These are phyloP conservation scores for Callyntrura sp. DNA, from an alignment of 2,888 invertebrate genomes.

Conservation along the genomic window DNA sequence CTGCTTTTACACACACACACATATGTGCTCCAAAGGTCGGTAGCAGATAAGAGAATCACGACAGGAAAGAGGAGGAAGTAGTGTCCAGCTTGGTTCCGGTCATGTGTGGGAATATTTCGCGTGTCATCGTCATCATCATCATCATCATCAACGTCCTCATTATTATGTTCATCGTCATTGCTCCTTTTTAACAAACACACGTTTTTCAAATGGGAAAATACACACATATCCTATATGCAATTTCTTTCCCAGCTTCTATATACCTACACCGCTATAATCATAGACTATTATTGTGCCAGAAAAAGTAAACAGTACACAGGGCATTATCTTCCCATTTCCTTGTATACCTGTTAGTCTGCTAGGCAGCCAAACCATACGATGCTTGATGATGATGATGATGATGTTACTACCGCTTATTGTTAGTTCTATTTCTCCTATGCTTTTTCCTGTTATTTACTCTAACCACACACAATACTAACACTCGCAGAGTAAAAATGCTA, in stretches of 20 bases:
- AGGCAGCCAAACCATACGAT: background rate
- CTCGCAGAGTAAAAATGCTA: constrained; percentile 17
- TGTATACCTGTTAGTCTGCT: background rate
- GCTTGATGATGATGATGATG: too few relatives aligned
- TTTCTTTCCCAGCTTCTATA: background rate
- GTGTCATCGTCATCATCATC: constrained; percentile 71
- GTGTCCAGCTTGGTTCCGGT: constrained; percentile 79
- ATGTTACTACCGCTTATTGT: too few relatives aligned
- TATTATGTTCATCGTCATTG: constrained; percentile 42
- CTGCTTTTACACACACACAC: background rate
- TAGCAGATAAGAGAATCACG: constrained; percentile 77
- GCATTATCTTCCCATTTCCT: background rate
- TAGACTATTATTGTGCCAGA: constrained; percentile 2
- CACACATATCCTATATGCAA: background rate
- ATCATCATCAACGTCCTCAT: constrained; percentile 48
- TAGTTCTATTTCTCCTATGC: too few relatives aligned
- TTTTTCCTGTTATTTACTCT: constrained; percentile 30
- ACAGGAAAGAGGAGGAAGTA: constrained; percentile 79
- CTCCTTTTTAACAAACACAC: constrained; percentile 23
- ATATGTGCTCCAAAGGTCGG: constrained; percentile 72
- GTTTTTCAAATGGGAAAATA: constrained; percentile 15
- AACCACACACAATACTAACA: constrained; percentile 7
- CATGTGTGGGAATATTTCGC: constrained; percentile 78
- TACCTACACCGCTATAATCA: background rate
- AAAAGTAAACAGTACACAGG: constrained; percentile 8